Evolutionary conservation across 2,113 vertebrate genomes (phyloP).

Genomic region (Crotalus horridus): DNA sequence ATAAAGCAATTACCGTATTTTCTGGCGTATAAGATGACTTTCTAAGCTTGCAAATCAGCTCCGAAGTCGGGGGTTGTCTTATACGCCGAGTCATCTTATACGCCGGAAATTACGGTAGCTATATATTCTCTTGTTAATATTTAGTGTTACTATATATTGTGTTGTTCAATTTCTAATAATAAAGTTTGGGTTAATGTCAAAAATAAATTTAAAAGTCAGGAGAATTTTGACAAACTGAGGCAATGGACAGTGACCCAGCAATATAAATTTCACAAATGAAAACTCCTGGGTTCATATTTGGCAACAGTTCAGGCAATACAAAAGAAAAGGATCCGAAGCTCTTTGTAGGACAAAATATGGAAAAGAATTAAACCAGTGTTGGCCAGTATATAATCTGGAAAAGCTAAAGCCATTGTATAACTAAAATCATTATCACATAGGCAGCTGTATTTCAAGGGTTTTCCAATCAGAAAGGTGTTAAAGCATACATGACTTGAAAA

Average conservation of each 20-base stretch:
- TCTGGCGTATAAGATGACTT: too few relatives aligned
- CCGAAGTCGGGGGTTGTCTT: too few relatives aligned
- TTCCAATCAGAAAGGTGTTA: neutral
- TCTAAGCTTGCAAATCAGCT: too few relatives aligned
- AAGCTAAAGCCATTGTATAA: neutral
- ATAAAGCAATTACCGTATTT: neutral
- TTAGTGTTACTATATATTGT: neutral
- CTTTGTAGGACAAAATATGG: neutral
- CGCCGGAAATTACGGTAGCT: too few relatives aligned
- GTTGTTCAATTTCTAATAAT: neutral
- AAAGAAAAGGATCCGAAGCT: neutral
- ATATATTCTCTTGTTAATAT: neutral
- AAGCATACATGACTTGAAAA: neutral
- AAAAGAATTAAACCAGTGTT: neutral
- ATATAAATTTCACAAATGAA: neutral
- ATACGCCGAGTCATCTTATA: too few relatives aligned
- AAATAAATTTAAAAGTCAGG: neutral
- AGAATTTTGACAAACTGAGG: neutral
- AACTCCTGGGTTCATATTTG: neutral
- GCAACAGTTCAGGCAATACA: neutral
- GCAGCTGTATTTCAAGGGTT: neutral
- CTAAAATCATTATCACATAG: neutral
- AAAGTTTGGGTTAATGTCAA: neutral
- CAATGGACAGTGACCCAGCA: neutral
- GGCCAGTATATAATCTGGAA: neutral